Evolutionary conservation across 2,888 invertebrate species (phyloP), one percentile per base, ranked within the genome.

Genomic region (Tinea pellionella): DNA sequence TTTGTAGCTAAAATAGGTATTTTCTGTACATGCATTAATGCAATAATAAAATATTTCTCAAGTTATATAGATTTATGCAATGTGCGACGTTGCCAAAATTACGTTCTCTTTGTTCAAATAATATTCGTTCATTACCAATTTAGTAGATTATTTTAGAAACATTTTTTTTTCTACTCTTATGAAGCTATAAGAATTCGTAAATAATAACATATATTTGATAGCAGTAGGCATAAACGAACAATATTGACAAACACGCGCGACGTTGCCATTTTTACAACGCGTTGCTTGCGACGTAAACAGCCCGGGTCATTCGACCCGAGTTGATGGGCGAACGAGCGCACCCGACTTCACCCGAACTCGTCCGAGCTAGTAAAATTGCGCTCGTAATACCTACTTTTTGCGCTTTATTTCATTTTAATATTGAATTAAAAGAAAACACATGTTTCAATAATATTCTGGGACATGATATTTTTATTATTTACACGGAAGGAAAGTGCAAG

Each of bases 231-330:
- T 24, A 24, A 24, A 24, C 3, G 24, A 24, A 24, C 6, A 6
- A 24, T 24, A 6, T 24, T 24, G 24, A 24, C 6, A 64, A 65
- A 24, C 6, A 24, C 6, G 24, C 65, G 83, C 85, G 75, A 74
- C 76, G 86, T 85, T 86, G 86, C 85, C 86, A 74, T 64, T 75
- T 69, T 69, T 72, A 16, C 53, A 15, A 15, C 24, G 12, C 47
- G 18, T 9, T 37, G 37, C 15, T 24, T 16, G 15, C 18, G 53
- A 53, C 18, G 19, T 24, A 24, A 24, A 18, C 53, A 4, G 53
- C 24, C n/a, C 69, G 71, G 72, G 74, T 71, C 69, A 71, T 69
- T 71, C 65, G 70, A 70, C 73, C 68, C 65, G 66, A 62, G 65
- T 59, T 30, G 42, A 62, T 64, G 66, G 64, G 68, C 78, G 78